Conservation (phyloP, 2,888 invertebrate species). For the Norana najaformis region DNA sequence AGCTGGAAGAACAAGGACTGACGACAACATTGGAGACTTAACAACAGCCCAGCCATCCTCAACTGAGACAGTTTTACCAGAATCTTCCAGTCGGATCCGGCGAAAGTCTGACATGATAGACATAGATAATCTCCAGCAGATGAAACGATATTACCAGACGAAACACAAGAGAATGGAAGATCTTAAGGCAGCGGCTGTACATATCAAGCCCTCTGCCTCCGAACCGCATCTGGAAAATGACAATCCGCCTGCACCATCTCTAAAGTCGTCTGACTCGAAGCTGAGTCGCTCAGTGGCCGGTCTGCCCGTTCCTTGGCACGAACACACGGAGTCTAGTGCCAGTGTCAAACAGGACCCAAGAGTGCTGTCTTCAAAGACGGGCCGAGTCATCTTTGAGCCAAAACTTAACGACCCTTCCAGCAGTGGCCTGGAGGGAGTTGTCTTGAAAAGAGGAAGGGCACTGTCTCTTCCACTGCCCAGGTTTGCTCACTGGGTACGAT, state of each 20-base stretch:
- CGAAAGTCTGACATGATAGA: slow-evolving; percentile 2
- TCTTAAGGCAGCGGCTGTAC: background rate
- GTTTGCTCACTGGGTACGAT: slow-evolving; percentile 2
- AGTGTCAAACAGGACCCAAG: background rate
- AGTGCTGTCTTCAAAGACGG: background rate
- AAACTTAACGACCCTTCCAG: background rate
- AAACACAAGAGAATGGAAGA: background rate
- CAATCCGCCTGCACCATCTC: background rate
- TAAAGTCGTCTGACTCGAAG: background rate
- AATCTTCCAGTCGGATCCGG: background rate
- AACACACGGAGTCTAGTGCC: background rate
- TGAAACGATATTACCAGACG: slow-evolving; percentile 14
- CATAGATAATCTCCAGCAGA: slow-evolving; percentile 21
- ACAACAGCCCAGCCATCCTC: background rate
- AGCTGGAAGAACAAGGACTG: background rate
- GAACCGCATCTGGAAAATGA: background rate
- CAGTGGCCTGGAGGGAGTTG: background rate
- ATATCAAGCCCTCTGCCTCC: background rate
- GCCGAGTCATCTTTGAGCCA: background rate
- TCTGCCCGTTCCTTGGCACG: background rate
- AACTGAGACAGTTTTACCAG: background rate
- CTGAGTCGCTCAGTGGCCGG: background rate
- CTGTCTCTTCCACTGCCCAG: background rate
- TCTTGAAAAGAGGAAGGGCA: background rate
- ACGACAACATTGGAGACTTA: background rate